A percentile compares a stretch with the other conserved stretches of the same genome.
These are phyloP conservation scores for Eublepharis macularius DNA, from an alignment of 2,113 vertebrate genomes.

Conservation along the genomic window DNA sequence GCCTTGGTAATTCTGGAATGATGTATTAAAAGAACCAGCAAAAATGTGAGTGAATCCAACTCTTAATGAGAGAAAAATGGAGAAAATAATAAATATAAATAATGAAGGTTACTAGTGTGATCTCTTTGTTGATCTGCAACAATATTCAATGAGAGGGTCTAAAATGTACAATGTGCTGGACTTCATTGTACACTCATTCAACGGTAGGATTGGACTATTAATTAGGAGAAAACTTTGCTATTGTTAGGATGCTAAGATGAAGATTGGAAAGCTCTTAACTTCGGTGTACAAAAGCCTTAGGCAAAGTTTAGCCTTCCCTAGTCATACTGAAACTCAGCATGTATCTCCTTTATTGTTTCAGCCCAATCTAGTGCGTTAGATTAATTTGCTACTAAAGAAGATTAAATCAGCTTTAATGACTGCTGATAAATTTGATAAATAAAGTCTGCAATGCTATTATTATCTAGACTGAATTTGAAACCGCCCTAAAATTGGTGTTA, in stretches of 20 bases:
- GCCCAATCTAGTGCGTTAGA: background rate
- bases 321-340: background rate
- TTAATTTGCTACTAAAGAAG: conserved; percentile 21
- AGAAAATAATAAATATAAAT: background rate
- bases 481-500: background rate
- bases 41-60: too few relatives aligned
- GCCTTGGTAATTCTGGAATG: background rate
- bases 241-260: background rate
- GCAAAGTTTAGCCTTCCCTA: background rate
- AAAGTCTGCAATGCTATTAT: conserved; percentile 5
- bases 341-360: background rate
- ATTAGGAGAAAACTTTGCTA: background rate
- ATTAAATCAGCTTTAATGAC: conserved; percentile 2
- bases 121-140: background rate
- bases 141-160: background rate
- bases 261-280: background rate
- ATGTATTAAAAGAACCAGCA: background rate
- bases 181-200: background rate
- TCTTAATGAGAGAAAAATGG: too few relatives aligned
- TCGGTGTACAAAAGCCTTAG: background rate
- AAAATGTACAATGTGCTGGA: background rate
- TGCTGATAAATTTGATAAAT: background rate
- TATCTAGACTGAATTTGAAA: conserved; percentile 13
- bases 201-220: background rate
- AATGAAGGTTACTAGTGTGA: background rate